Conservation (phyloP, 2,888 invertebrate genomes). For the Orgyia antiqua region DNA sequence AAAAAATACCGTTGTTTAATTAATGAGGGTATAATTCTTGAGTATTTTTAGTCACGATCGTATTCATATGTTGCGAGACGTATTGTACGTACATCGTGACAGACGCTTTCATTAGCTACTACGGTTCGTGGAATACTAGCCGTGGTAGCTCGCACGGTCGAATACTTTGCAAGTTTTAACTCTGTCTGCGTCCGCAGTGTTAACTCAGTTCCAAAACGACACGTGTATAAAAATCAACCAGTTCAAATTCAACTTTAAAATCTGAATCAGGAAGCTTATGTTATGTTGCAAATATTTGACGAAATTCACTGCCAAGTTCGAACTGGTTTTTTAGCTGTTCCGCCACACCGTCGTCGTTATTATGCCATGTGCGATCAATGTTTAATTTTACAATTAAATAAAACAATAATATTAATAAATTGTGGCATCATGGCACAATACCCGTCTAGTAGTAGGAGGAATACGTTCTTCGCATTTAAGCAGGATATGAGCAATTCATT, state of each 20-base stretch:
- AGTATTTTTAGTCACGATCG: slow-evolving; percentile 38
- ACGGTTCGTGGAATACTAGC: slow-evolving; percentile 51
- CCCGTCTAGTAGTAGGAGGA: slow-evolving; percentile 31
- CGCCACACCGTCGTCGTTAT: slow-evolving; percentile 36
- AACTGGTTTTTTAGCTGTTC: slow-evolving; percentile 57
- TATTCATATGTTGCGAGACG: slow-evolving; percentile 35
- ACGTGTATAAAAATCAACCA: slow-evolving; percentile 19
- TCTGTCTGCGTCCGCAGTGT: slow-evolving; percentile 49
- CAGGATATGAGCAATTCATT: slow-evolving; percentile 63
- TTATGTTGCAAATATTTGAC: slow-evolving; percentile 15
- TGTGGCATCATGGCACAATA: slow-evolving; percentile 26
- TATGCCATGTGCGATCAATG: slow-evolving; percentile 49
- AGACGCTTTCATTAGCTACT: slow-evolving; percentile 32
- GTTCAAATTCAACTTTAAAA: slow-evolving; percentile 25
- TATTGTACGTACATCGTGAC: slow-evolving; percentile 39
- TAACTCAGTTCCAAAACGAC: slow-evolving; percentile 43
- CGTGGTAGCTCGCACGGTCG: slow-evolving; percentile 1
- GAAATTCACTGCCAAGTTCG: slow-evolving; percentile 71
- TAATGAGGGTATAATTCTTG: slow-evolving; percentile 1
- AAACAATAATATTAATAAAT: slow-evolving; percentile 12
- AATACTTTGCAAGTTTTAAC: slow-evolving; percentile 49
- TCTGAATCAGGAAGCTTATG: slow-evolving; percentile 6
- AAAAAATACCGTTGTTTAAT: neutral
- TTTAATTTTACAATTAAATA: slow-evolving; percentile 49
- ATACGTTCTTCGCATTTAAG: slow-evolving; percentile 33